Evolutionary conservation across 2,888 invertebrate species (phyloP).

Genomic region (Zygogramma bicolorata): DNA sequence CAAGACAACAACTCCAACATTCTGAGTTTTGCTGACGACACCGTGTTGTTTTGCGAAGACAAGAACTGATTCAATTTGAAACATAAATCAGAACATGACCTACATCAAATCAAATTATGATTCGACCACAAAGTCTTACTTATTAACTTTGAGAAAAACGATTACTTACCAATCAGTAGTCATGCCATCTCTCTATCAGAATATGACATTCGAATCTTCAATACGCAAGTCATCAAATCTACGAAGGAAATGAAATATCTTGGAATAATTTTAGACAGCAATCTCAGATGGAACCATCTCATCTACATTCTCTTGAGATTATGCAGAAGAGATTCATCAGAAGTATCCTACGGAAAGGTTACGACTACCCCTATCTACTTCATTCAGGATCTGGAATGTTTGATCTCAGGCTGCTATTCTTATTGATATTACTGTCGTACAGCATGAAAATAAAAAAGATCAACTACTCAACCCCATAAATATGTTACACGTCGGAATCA

Average conservation of each 20-base stretch:
- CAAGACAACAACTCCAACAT: not conserved
- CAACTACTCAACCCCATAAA: not conserved
- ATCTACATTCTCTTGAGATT: no score
- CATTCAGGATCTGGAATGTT: not conserved
- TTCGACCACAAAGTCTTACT: not conserved
- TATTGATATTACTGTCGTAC: not conserved
- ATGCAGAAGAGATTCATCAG: no score
- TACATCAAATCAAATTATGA: no score
- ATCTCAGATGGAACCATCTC: no score
- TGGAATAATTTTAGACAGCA: no score
- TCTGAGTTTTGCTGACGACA: not conserved
- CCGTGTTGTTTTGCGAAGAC: no score
- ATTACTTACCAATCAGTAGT: no score
- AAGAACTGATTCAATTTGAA: not conserved
- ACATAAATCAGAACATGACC: no score
- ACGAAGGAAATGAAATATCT: no score
- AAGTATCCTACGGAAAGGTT: no score
- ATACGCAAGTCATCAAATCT: not conserved
- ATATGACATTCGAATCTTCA: not conserved
- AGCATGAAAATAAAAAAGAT: not conserved
- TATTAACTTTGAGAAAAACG: not conserved
- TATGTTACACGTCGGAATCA: no score
- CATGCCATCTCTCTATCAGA: not conserved
- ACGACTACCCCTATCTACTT: no score
- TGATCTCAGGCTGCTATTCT: not conserved